Evolutionary conservation across 2,113 vertebrate species (phyloP).

Genomic region (Bagarius yarrelli): DNA sequence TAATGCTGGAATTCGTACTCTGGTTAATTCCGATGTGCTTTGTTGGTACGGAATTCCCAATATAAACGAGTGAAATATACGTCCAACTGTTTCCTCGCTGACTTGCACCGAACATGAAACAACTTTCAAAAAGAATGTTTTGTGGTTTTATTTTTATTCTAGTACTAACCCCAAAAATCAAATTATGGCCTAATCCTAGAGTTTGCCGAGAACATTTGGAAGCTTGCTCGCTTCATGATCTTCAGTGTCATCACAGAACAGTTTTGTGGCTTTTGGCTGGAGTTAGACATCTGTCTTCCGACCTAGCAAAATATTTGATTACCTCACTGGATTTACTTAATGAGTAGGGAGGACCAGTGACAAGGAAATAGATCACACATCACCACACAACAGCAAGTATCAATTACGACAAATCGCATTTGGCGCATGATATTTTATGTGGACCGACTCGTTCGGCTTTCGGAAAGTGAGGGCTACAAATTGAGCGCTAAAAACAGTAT

Average conservation of each 20-base stretch:
- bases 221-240: conserved; percentile 1
- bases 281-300: background rate
- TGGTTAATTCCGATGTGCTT: conserved; percentile 24
- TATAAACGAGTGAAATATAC: conserved; percentile 1
- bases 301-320: conserved; percentile 24
- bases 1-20: background rate
- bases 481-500: background rate
- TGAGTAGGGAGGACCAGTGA: conserved; percentile 11
- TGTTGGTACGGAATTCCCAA: conserved; percentile 29
- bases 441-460: background rate
- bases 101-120: background rate
- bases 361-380: conserved; percentile 16
- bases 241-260: conserved; percentile 16
- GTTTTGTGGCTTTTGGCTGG: conserved; percentile 18
- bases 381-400: conserved; percentile 19
- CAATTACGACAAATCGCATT: conserved; percentile 1
- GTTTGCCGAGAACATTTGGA: conserved; percentile 22
- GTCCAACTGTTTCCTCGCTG: background rate
- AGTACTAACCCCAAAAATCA: conserved; percentile 1
- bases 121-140: conserved; percentile 4
- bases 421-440: conserved; percentile 9
- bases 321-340: conserved; percentile 24
- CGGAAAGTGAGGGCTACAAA: conserved; percentile 1
- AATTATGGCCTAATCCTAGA: conserved; percentile 3
- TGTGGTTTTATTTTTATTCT: conserved; percentile 28